Evolutionary conservation across 1,140 invertebrate genomes (phyloP).

Genomic region (Trichonephila clavipes): DNA sequence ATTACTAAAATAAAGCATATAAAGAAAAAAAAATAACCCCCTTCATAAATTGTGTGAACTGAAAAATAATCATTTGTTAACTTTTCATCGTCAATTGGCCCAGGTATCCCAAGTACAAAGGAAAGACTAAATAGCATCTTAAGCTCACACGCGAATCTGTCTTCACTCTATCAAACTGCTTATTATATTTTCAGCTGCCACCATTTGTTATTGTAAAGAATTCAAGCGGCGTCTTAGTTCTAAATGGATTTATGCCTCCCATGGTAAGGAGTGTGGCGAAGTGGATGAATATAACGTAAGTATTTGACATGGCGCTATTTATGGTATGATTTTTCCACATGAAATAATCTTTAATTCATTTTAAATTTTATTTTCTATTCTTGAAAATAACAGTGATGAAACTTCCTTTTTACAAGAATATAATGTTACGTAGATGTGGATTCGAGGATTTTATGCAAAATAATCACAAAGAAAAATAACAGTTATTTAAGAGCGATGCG

Average conservation of each 20-base stretch:
- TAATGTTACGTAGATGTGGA: no score
- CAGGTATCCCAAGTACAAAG: no score
- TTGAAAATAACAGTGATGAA: not conserved
- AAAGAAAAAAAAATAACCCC: not conserved
- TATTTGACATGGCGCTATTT: not conserved
- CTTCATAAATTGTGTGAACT: no score
- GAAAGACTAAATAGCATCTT: no score
- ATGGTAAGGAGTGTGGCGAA: not conserved
- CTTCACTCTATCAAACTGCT: not conserved
- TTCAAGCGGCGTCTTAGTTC: not conserved
- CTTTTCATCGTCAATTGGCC: no score
- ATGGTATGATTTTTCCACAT: no score
- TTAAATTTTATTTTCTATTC: not conserved
- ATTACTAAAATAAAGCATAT: not conserved
- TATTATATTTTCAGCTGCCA: constrained; percentile 1
- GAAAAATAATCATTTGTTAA: not conserved
- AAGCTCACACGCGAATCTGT: no score
- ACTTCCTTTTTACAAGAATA: not conserved
- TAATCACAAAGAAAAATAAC: no score
- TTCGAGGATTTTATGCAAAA: no score
- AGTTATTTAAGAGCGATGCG: no score
- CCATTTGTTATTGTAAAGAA: not conserved
- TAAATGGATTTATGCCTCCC: constrained; percentile 20
- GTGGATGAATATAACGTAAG: constrained; percentile 47
- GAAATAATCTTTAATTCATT: not conserved